Percentiles rank a stretch among this genome's conserved stretches.
Evolutionary conservation across 2,797 vertebrate genomes (phyloP).

Genomic region (Merluccius polli): DNA sequence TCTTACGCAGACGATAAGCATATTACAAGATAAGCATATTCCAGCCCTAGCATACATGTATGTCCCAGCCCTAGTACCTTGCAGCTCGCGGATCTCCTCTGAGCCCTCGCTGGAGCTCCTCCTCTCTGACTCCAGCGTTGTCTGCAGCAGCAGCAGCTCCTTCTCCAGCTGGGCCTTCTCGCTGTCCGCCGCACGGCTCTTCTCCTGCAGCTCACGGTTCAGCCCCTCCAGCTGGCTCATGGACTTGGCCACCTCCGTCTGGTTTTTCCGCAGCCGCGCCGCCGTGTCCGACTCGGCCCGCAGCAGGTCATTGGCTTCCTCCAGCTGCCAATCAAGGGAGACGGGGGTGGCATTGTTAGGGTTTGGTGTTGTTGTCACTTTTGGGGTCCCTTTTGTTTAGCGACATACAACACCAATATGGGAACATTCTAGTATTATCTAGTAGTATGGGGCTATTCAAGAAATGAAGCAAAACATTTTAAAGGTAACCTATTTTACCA

Average conservation of each 20-base stretch:
- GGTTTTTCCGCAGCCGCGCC: slow-evolving; percentile 88
- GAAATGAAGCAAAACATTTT: background rate
- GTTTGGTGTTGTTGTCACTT: background rate
- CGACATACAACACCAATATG: background rate
- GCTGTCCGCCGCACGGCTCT: slow-evolving; percentile 79
- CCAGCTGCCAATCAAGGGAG: slow-evolving; percentile 75
- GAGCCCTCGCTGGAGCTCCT: slow-evolving; percentile 91
- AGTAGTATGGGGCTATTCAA: background rate
- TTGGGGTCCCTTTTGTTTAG: slow-evolving; percentile 12
- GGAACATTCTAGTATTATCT: slow-evolving; percentile 43
- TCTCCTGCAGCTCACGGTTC: slow-evolving; percentile 93
- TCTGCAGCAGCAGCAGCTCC: slow-evolving; percentile 89
- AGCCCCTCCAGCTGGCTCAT: slow-evolving; percentile 86
- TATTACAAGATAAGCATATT: too few relatives aligned
- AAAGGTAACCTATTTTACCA: too few relatives aligned
- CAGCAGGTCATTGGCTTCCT: slow-evolving; percentile 92
- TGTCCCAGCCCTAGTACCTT: too few relatives aligned
- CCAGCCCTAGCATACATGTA: too few relatives aligned
- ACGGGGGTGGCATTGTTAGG: background rate
- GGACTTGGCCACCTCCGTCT: slow-evolving; percentile 90
- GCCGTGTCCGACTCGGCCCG: slow-evolving; percentile 94
- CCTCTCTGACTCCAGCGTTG: slow-evolving; percentile 88
- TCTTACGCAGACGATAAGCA: too few relatives aligned
- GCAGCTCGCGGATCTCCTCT: slow-evolving; percentile 93
- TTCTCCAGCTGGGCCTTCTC: slow-evolving; percentile 86